phyloP scores from a whole-genome alignment of 2,888 invertebrate genomes.

The Meganola albula region DNA sequence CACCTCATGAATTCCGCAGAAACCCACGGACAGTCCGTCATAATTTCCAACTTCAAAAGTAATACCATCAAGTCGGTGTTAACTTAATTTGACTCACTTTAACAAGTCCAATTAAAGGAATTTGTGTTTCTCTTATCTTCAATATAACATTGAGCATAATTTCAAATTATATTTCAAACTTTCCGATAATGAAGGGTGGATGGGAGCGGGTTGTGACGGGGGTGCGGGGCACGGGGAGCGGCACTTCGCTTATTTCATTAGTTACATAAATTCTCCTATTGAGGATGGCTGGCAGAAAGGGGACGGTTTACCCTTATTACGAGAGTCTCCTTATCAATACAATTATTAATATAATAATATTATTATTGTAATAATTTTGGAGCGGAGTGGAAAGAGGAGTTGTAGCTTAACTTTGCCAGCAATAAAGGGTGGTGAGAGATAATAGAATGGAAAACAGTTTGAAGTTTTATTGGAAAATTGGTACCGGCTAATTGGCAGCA shows the following conservation, averaged over 20 bases:
- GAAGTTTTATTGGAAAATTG: conserved; percentile 78
- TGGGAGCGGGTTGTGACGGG: conserved; percentile 53
- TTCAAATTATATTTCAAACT: conserved; percentile 79
- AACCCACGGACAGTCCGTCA: conserved; percentile 69
- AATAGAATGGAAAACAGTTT: conserved; percentile 79
- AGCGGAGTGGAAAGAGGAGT: conserved; percentile 64
- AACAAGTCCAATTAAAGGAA: conserved; percentile 79
- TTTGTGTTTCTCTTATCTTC: conserved; percentile 79
- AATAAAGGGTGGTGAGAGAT: conserved; percentile 76
- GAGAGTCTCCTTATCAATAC: conserved; percentile 78
- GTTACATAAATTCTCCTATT: conserved; percentile 79
- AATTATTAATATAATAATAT: conserved; percentile 79
- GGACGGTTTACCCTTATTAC: conserved; percentile 78
- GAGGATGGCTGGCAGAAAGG: conserved; percentile 77
- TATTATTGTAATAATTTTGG: conserved; percentile 77
- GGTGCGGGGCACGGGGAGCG: conserved; percentile 43
- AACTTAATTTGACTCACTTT: conserved; percentile 79
- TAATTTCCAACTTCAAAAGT: conserved; percentile 75
- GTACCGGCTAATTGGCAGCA: conserved; percentile 73
- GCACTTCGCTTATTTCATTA: conserved; percentile 78
- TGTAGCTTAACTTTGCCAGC: conserved; percentile 74
- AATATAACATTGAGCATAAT: conserved; percentile 79
- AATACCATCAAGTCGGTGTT: conserved; percentile 78
- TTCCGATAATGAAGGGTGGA: conserved; percentile 78
- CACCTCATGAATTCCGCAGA: conserved; percentile 52